Base-by-base conservation (phyloP, 2,113 vertebrate species). In the Ranitomeya imitator region DNA sequence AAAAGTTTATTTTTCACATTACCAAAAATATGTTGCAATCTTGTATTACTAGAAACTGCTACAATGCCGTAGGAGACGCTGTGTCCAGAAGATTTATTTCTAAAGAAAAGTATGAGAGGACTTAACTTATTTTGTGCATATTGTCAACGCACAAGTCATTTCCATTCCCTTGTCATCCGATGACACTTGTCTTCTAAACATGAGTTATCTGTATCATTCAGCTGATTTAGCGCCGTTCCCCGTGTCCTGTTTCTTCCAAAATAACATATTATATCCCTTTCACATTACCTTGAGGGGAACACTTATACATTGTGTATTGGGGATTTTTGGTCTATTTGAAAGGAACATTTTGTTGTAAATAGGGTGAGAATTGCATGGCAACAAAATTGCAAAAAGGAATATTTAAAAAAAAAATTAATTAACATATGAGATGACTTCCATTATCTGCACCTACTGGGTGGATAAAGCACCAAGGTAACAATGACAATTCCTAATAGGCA, bases 111-210 rank as follows among this genome's bases (percentile, higher is more conserved):
- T 60, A 60, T 31, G 13, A 81, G 19, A 81, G 45, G 73, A 76
- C 73, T 74, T 74, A 10, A 81, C 59, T 59, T 61, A 81, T 81
- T 81, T 81, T 81, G 16, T 80, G 55, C 79, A 19, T 45, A 15
- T 59, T 16, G 8, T 61, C 79, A 63, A 37, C 13, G 57, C 59
- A 45, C 79, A 81, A 61, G 79, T 61, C 57, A 81, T 81, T 81
- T 81, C 79, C 79, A 81, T 81, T 81, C 79, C 57, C 79, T 81
- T 37, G 79, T 81, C 79, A 81, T 81, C 9, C 19, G 59, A 63
- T 81, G 79, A 81, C 79, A 81, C 79, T 61, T 63, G 79, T 81
- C 79, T 61, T 81, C 79, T 81, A 21, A 81, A 63, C 79, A 81
- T 61, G 79, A 81, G 79, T 59, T 81, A 81, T 81, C 57, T 61